phyloP scores from a whole-genome alignment of 92 coral and sea anemone genomes.

The Porites rus region DNA sequence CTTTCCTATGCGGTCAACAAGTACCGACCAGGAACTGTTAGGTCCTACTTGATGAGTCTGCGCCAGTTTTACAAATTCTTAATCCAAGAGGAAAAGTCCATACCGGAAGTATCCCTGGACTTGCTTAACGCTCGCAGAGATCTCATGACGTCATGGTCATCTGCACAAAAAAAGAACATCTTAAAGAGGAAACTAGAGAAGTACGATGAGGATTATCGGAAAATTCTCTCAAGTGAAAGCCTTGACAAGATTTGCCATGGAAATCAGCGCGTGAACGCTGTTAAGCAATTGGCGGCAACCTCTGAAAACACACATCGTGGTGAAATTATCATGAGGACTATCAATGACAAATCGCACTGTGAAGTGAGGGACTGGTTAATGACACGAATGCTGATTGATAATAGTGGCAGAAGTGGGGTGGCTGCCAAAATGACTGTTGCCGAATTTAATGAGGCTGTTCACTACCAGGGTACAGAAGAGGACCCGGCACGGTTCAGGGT shows the following conservation, averaged over 20 bases:
- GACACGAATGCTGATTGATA: conserved; percentile 60
- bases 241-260: conserved; percentile 55
- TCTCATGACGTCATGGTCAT: conserved; percentile 21
- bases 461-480: conserved; percentile 52
- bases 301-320: conserved; percentile 15
- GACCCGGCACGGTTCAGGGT: conserved; percentile 58
- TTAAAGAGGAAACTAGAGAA: neutral
- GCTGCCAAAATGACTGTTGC: conserved; percentile 59
- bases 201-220: conserved; percentile 42
- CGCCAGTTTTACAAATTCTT: conserved; percentile 46
- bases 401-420: conserved; percentile 67
- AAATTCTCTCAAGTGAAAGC: conserved; percentile 44
- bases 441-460: conserved; percentile 60
- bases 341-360: conserved; percentile 50
- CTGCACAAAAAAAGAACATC: no score
- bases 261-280: conserved; percentile 41
- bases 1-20: conserved; percentile 3
- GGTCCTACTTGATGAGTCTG: conserved; percentile 61
- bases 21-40: conserved; percentile 61
- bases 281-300: conserved; percentile 42
- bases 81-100: conserved; percentile 14
- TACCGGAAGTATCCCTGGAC: conserved; percentile 17
- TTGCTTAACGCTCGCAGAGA: conserved; percentile 2
- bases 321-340: conserved; percentile 2
- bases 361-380: conserved; percentile 61